Conservation (phyloP, 2,797 vertebrate species). For the Darevskia nairensis region DNA sequence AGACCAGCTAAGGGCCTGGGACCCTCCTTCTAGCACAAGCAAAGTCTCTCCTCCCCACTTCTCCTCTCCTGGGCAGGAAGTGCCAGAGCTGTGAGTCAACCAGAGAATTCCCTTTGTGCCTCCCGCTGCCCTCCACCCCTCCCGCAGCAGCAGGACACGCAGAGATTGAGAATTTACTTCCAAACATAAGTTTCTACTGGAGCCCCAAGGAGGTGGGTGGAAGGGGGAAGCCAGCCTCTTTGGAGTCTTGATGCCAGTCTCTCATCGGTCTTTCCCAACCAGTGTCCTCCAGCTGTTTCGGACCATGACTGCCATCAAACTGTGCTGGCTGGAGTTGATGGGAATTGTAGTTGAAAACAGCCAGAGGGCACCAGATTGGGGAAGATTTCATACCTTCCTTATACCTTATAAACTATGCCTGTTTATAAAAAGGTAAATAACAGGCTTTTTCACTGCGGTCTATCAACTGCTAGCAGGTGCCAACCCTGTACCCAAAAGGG, state of each 20-base stretch:
- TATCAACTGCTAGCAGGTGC: background rate
- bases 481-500: background rate
- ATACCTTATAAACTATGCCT: too few species aligned
- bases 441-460: background rate
- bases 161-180: background rate
- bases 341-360: background rate
- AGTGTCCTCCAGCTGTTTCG: background rate
- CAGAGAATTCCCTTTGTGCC: slow-evolving; percentile 39
- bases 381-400: background rate
- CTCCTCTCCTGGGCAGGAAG: slow-evolving; percentile 65
- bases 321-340: background rate
- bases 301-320: background rate
- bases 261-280: background rate
- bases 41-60: slow-evolving; percentile 24
- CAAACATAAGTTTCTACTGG: background rate
- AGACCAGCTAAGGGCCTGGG: background rate
- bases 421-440: background rate
- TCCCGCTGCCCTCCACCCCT: background rate
- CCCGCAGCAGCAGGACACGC: background rate
- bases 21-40: background rate
- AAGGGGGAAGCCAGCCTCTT: background rate
- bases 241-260: background rate
- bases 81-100: slow-evolving; percentile 70
- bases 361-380: background rate
- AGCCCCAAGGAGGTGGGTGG: background rate